A percentile compares a stretch with the other conserved stretches of the same genome.
These are phyloP conservation scores for Zygogramma bicolorata DNA, from an alignment of 2,888 invertebrate genomes.

Conservation along the genomic window DNA sequence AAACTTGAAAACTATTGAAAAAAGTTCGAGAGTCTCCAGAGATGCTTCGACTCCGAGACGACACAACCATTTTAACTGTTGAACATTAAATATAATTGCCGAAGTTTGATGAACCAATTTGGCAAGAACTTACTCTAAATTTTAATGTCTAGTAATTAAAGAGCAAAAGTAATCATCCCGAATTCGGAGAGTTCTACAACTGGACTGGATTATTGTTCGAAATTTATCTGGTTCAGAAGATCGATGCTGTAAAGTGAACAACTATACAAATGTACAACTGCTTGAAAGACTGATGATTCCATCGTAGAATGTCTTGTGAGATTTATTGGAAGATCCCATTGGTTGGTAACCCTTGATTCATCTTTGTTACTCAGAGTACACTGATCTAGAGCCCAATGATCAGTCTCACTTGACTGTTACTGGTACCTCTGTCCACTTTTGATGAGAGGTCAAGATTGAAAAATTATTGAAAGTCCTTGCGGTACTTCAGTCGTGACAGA, in stretches of 20 bases:
- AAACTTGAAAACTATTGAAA: background rate
- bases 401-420: no score
- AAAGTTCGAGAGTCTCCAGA: background rate
- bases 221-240: background rate
- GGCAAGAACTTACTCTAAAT: slow-evolving; percentile 40
- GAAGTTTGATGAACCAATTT: slow-evolving; percentile 48
- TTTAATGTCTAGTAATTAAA: slow-evolving; percentile 41
- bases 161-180: slow-evolving; percentile 34
- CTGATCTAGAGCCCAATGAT: no score
- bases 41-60: slow-evolving; percentile 12
- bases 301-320: no score
- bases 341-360: no score
- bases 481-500: no score
- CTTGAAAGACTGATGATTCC: no score
- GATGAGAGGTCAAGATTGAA: no score
- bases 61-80: slow-evolving; percentile 4
- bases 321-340: no score
- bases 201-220: slow-evolving; percentile 1
- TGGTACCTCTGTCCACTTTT: no score
- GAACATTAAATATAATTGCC: slow-evolving; percentile 36
- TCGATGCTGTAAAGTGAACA: background rate
- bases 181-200: background rate
- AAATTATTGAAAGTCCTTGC: no score
- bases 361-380: no score
- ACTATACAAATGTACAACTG: no score